phyloP scores from a whole-genome alignment of 2,888 invertebrate species.

The Hydrotaea diabolus region DNA sequence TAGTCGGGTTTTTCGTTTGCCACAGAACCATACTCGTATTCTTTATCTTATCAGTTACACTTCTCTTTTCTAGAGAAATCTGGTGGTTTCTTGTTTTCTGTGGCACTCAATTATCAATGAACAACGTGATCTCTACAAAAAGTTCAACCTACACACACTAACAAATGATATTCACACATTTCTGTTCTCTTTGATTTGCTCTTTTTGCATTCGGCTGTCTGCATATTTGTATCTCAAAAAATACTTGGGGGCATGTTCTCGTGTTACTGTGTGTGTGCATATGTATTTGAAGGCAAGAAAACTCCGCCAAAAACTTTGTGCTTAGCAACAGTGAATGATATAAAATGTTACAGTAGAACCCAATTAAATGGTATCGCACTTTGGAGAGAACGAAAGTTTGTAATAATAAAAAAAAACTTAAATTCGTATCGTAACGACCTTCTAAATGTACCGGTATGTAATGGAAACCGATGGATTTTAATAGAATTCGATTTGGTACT shows the following conservation, averaged over 20 bases:
- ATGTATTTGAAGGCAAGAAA: constrained; percentile 48
- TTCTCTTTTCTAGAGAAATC: constrained; percentile 30
- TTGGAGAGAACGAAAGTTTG: neutral
- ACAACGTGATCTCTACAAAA: neutral
- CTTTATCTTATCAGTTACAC: no score
- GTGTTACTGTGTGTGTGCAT: neutral
- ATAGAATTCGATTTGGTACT: no score
- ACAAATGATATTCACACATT: neutral
- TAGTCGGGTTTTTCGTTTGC: neutral
- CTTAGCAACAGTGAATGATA: constrained; percentile 37
- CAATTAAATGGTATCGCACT: neutral
- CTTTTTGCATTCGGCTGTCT: constrained; percentile 15
- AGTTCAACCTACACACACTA: neutral
- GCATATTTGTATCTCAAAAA: constrained; percentile 9
- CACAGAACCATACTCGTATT: no score
- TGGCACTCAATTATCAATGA: constrained; percentile 11
- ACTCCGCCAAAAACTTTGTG: constrained; percentile 11
- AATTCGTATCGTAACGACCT: no score
- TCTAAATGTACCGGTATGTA: no score
- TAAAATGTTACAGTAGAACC: neutral
- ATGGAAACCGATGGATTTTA: no score
- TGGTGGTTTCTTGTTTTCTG: constrained; percentile 11
- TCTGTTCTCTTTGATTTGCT: constrained; percentile 25
- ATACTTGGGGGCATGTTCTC: neutral
- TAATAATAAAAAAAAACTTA: neutral